phyloP scores from a whole-genome alignment of 2,113 vertebrate genomes.

The Protobothrops flavoviridis region DNA sequence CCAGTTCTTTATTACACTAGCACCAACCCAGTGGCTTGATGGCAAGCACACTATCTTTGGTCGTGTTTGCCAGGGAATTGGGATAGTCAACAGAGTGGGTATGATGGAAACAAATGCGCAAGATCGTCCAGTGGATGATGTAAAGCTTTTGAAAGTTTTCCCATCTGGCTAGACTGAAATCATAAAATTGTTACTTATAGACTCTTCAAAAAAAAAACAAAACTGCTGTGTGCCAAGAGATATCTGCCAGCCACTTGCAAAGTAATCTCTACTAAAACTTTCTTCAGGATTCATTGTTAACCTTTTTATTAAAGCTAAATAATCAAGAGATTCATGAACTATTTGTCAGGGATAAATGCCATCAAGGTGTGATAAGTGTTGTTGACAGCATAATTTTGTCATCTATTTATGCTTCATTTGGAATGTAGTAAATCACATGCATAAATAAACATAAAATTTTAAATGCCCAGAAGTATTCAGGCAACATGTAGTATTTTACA shows the following conservation, averaged over 20 bases:
- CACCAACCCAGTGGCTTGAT: constrained; percentile 91
- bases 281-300: not conserved
- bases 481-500: not conserved
- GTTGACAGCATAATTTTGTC: not conserved
- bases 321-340: not conserved
- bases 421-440: not conserved
- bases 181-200: not conserved
- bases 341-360: not conserved
- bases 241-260: not conserved
- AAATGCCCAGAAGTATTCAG: not conserved
- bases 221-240: not conserved
- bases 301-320: not conserved
- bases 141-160: constrained; percentile 84
- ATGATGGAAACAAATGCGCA: constrained; percentile 94
- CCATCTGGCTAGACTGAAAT: constrained; percentile 66
- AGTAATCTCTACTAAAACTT: constrained; percentile 3
- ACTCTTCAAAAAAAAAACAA: not conserved
- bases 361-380: not conserved
- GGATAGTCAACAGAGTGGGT: constrained; percentile 86
- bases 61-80: constrained; percentile 86
- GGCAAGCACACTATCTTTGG: constrained; percentile 96
- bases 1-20: constrained; percentile 91
- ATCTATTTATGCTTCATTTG: not conserved
- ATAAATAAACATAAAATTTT: not conserved
- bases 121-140: constrained; percentile 88